Base-by-base conservation (phyloP, 1,140 invertebrate species). In the Teleopsis dalmanni region DNA sequence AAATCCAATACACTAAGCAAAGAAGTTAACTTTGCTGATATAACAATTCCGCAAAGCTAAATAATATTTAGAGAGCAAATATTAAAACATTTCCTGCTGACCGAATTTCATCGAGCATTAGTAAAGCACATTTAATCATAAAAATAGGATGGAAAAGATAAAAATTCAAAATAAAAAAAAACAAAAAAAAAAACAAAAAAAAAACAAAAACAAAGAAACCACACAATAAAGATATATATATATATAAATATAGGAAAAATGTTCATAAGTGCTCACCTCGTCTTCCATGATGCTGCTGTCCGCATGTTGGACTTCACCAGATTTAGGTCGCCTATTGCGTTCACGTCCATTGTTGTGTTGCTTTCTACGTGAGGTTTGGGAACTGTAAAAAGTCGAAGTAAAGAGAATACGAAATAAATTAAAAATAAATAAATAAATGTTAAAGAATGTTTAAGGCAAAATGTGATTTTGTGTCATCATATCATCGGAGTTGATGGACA, bases 221-320 rank as follows among this genome's bases (percentile, higher is more conserved):
- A 27, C 14, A 26, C 29, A 25, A n/a, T n/a, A n/a, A n/a, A n/a
- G n/a, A n/a, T n/a, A n/a, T n/a, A n/a, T n/a, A n/a, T n/a, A n/a
- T n/a, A n/a, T n/a, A n/a, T n/a, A n/a, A n/a, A n/a, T n/a, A n/a
- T n/a, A n/a, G n/a, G n/a, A n/a, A n/a, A n/a, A n/a, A n/a, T n/a
- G n/a, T n/a, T n/a, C n/a, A n/a, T n/a, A n/a, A n/a, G n/a, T n/a
- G 29, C 50, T 51, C 54, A 69, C 64, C 58, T 67, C 62, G 52
- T 70, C 64, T 38, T 70, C 66, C 63, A 70, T 64, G 35, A 69
- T 62, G 52, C 59, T 65, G 57, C 65, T 65, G 27, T 69, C 65
- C 44, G 58, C 58, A 63, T 73, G 58, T 46, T 73, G 67, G 36
- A 64, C 35, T n/a, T 54, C 59, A 56, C 64, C 61, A 22, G 58